Conservation (phyloP, 1,140 invertebrate genomes). For the Cryptotermes secundus region DNA sequence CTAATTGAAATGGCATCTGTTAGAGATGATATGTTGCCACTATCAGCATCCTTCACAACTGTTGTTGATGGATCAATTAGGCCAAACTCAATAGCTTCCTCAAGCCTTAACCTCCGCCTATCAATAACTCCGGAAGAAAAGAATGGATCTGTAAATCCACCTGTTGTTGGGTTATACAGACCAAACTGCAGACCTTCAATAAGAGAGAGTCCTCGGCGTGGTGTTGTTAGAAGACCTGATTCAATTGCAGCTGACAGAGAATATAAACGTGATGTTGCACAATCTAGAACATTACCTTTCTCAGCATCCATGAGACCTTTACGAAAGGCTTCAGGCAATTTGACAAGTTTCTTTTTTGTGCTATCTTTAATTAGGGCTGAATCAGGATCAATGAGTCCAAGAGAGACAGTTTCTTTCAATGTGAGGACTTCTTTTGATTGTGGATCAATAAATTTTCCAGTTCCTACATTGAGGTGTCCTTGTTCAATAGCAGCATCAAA, state of each 20-base stretch:
- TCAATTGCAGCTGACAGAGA: slow-evolving; percentile 73
- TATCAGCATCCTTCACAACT: slow-evolving; percentile 77
- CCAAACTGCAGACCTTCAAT: slow-evolving; percentile 80
- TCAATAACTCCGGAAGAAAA: slow-evolving; percentile 65
- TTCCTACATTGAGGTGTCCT: slow-evolving; percentile 66
- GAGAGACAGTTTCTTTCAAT: slow-evolving; percentile 78
- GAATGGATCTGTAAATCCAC: slow-evolving; percentile 78
- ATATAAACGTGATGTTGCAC: slow-evolving; percentile 76
- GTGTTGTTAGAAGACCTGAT: slow-evolving; percentile 71
- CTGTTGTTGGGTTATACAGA: slow-evolving; percentile 77
- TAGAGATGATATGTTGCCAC: slow-evolving; percentile 72
- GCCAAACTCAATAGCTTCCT: slow-evolving; percentile 72
- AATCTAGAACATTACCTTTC: slow-evolving; percentile 80
- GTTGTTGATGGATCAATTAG: slow-evolving; percentile 82
- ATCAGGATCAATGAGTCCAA: slow-evolving; percentile 83
- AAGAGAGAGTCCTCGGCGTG: slow-evolving; percentile 71
- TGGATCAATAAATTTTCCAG: slow-evolving; percentile 77
- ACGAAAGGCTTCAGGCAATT: slow-evolving; percentile 81
- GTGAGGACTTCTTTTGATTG: slow-evolving; percentile 66
- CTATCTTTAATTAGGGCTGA: slow-evolving; percentile 86
- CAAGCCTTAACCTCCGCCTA: slow-evolving; percentile 67
- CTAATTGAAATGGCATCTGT: slow-evolving; percentile 73
- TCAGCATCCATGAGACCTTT: slow-evolving; percentile 85
- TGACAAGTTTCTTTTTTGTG: slow-evolving; percentile 75
- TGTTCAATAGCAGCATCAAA: slow-evolving; percentile 77